phyloP scores from a whole-genome alignment of 2,888 invertebrate species.

The Agrochola litura region DNA sequence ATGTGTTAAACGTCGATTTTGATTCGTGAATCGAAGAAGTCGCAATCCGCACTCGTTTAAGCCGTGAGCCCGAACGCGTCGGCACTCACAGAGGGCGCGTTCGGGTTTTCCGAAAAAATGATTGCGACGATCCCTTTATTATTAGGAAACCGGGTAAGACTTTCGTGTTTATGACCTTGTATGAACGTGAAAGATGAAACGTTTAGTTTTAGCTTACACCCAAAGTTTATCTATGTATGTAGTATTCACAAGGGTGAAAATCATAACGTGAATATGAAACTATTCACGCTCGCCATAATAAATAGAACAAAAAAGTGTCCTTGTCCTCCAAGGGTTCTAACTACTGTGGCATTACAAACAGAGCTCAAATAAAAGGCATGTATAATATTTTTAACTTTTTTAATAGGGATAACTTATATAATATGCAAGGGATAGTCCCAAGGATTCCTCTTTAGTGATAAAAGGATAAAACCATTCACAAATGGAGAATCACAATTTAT shows the following conservation, averaged over 20 bases:
- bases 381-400: slow-evolving; percentile 87
- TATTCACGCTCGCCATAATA: neutral
- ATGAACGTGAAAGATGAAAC: too few relatives aligned
- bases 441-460: slow-evolving; percentile 88
- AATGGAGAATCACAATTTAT: slow-evolving; percentile 89
- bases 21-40: too few relatives aligned
- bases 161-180: too few relatives aligned
- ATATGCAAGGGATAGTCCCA: slow-evolving; percentile 90
- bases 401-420: slow-evolving; percentile 91
- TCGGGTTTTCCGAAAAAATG: too few relatives aligned
- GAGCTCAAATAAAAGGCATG: slow-evolving; percentile 69
- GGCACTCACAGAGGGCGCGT: too few relatives aligned
- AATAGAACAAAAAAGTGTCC: neutral
- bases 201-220: too few relatives aligned
- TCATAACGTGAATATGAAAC: neutral
- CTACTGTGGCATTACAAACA: neutral
- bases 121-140: too few relatives aligned
- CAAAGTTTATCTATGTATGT: too few relatives aligned
- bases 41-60: too few relatives aligned
- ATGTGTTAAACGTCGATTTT: too few relatives aligned
- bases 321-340: neutral
- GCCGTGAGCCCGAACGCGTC: too few relatives aligned
- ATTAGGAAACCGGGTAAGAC: too few relatives aligned
- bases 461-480: slow-evolving; percentile 87
- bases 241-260: neutral